Conservation (phyloP, 2,113 vertebrate species). For the Agelaius tricolor region DNA sequence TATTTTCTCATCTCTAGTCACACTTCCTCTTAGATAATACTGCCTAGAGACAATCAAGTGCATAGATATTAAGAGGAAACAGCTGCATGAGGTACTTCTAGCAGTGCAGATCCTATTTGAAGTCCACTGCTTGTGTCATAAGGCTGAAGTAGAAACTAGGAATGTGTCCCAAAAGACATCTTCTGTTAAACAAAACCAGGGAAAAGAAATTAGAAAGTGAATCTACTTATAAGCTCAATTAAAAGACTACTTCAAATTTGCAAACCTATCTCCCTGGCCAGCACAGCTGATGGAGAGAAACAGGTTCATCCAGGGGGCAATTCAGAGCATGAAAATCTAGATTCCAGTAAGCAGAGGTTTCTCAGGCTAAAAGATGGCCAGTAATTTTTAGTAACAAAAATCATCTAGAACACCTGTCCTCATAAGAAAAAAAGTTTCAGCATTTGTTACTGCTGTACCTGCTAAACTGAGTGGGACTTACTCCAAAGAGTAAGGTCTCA, state of each 20-base stretch:
- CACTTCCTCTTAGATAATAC: background rate
- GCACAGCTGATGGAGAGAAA: background rate
- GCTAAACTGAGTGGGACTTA: background rate
- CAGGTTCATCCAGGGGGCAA: background rate
- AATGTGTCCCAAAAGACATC: background rate
- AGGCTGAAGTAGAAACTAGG: background rate
- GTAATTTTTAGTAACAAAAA: background rate
- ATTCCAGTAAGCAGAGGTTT: background rate
- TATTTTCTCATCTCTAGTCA: background rate
- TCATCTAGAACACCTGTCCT: background rate
- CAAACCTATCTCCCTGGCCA: background rate
- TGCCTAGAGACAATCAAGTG: background rate
- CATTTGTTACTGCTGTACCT: background rate
- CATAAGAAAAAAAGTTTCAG: background rate
- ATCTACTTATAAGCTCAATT: background rate
- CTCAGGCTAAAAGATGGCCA: background rate
- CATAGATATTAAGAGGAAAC: background rate
- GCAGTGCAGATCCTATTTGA: background rate
- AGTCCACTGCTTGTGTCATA: background rate
- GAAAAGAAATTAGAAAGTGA: background rate
- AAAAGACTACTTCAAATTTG: background rate
- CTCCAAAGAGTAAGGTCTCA: background rate
- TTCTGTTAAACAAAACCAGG: background rate
- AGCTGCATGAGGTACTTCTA: background rate
- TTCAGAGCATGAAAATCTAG: background rate